phyloP scores from a whole-genome alignment of 2,888 invertebrate genomes.

The Yponomeuta plumbellus region DNA sequence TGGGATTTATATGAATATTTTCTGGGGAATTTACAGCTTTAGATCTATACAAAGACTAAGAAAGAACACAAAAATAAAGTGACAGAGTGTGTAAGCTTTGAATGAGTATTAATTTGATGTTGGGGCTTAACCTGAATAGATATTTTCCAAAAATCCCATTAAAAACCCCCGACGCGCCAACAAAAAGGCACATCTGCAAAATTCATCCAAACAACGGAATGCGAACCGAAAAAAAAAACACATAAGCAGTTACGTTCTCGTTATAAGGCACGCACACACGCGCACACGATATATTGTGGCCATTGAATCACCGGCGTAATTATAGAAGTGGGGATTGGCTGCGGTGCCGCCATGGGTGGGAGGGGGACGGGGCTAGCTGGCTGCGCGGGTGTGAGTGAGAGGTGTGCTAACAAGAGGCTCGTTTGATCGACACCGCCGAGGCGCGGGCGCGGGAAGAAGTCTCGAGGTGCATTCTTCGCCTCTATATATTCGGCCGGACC shows the following conservation, averaged over 20 bases:
- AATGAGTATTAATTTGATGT: background rate
- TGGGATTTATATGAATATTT: background rate
- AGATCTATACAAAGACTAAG: no score
- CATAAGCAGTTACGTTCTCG: conserved; percentile 64
- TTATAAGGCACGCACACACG: conserved; percentile 59
- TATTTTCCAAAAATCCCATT: background rate
- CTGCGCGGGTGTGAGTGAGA: conserved; percentile 49
- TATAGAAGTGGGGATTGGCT: conserved; percentile 77
- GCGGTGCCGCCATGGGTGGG: conserved; percentile 61
- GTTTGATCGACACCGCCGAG: conserved; percentile 75
- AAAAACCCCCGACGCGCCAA: background rate
- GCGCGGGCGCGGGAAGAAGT: conserved; percentile 68
- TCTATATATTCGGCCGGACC: conserved; percentile 68
- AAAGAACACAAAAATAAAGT: no score
- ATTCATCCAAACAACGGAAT: conserved; percentile 17
- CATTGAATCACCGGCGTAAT: conserved; percentile 77
- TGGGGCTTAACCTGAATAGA: background rate
- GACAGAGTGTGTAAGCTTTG: background rate
- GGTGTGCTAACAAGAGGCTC: conserved; percentile 71
- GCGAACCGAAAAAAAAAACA: conserved; percentile 27
- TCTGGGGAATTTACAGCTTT: no score
- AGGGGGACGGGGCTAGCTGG: conserved; percentile 45
- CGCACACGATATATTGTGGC: conserved; percentile 69
- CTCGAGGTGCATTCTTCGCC: conserved; percentile 71
- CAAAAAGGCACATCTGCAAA: conserved; percentile 13